Conservation (phyloP, 2,797 vertebrate genomes). For the Pantherophis alleghaniensis region DNA sequence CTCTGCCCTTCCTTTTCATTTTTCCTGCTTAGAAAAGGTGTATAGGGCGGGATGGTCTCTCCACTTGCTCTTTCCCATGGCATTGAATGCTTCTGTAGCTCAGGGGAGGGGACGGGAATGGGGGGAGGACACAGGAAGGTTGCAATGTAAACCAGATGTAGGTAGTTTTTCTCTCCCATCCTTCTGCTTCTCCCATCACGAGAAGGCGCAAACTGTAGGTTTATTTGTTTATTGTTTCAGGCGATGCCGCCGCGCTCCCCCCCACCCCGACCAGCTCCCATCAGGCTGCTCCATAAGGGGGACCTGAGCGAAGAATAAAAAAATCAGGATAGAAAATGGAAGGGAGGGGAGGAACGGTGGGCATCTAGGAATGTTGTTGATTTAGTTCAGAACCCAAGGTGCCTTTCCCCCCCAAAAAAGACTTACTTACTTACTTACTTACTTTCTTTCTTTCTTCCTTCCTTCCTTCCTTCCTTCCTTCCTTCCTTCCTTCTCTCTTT, state of each 20-base stretch:
- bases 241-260: rapidly evolving
- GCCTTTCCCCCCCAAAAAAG: neutral
- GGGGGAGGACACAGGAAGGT: neutral
- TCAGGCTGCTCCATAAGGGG: neutral
- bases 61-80: neutral
- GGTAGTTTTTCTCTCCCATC: neutral
- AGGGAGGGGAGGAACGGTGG: neutral
- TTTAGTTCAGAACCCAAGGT: neutral
- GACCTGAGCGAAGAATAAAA: neutral
- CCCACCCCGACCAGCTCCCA: rapidly evolving
- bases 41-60: too few relatives aligned
- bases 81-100: neutral
- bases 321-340: neutral
- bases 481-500: too few relatives aligned
- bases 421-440: too few relatives aligned
- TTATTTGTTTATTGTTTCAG: neutral
- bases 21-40: neutral
- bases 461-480: too few relatives aligned
- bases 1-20: neutral
- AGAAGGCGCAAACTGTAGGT: neutral
- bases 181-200: neutral
- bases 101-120: rapidly evolving
- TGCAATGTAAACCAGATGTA: neutral
- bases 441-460: too few relatives aligned
- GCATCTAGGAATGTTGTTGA: neutral